Evolutionary conservation across 1,140 invertebrate genomes (phyloP).

Genomic region (Heliconius congener): DNA sequence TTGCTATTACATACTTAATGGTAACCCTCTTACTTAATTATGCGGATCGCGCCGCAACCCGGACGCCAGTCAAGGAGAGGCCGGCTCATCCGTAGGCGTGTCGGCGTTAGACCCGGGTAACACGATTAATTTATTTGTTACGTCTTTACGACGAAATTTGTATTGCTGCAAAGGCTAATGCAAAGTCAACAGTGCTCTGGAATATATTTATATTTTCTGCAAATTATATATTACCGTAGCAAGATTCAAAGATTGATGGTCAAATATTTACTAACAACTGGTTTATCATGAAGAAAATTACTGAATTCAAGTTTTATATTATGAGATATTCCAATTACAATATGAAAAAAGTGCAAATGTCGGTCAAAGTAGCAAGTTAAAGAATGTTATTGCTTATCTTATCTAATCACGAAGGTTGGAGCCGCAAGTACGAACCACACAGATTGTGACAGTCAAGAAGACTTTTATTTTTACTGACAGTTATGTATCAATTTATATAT

Average conservation of each 20-base stretch:
- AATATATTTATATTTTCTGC: neutral
- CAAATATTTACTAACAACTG: no score
- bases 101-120: slow-evolving; percentile 57
- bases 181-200: neutral
- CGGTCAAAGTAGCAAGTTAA: neutral
- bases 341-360: no score
- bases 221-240: neutral
- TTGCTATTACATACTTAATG: slow-evolving; percentile 76
- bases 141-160: slow-evolving; percentile 28
- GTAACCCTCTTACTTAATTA: slow-evolving; percentile 77
- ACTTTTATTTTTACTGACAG: no score
- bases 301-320: no score
- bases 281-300: no score
- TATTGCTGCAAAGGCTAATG: slow-evolving; percentile 10
- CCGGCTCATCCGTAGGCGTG: slow-evolving; percentile 49
- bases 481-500: no score
- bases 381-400: neutral
- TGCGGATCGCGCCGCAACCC: slow-evolving; percentile 61
- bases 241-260: neutral
- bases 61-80: slow-evolving; percentile 48
- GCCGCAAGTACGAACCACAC: neutral
- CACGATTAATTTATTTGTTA: slow-evolving; percentile 64
- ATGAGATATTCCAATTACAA: no score
- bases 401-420: neutral
- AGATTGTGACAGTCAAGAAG: no score